Percentiles rank a stretch among this genome's conserved stretches.
These are phyloP conservation scores for Coracias cyanogaster DNA, from an alignment of 2,797 vertebrate genomes.

Conservation along the genomic window DNA sequence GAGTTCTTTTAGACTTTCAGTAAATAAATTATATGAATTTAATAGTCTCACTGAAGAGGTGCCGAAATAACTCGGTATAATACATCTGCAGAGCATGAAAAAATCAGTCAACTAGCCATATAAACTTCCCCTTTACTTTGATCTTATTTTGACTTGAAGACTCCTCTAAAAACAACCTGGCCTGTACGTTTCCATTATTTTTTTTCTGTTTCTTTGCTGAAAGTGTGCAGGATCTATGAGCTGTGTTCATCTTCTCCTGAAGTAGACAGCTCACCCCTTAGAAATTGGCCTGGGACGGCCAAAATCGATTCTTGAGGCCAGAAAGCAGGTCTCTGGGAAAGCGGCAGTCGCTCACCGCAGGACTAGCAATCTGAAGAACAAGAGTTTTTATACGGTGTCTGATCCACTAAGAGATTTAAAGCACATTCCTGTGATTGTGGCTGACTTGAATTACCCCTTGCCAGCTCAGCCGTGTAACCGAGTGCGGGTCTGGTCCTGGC, in stretches of 20 bases:
- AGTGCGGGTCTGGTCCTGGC: accelerated
- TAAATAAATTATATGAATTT: neutral
- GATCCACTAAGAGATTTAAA: neutral
- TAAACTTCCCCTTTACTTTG: neutral
- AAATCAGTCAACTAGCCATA: neutral
- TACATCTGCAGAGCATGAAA: neutral
- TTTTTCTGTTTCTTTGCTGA: neutral
- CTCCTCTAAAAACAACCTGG: neutral
- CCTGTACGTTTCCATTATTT: neutral
- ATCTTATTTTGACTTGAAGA: neutral
- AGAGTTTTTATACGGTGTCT: neutral
- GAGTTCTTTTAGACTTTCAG: neutral
- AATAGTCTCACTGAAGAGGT: neutral
- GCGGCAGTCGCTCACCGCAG: neutral
- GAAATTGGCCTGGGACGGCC: neutral
- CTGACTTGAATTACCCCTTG: neutral
- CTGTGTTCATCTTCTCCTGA: neutral
- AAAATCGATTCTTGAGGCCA: neutral
- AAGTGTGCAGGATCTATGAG: neutral
- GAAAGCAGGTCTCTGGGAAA: neutral
- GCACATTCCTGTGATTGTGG: neutral
- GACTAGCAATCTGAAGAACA: neutral
- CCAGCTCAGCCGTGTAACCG: neutral
- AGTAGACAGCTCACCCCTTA: neutral
- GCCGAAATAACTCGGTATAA: neutral